These are phyloP conservation scores for Mythimna albipuncta DNA, from an alignment of 2,888 invertebrate species.

Conservation along the genomic window DNA sequence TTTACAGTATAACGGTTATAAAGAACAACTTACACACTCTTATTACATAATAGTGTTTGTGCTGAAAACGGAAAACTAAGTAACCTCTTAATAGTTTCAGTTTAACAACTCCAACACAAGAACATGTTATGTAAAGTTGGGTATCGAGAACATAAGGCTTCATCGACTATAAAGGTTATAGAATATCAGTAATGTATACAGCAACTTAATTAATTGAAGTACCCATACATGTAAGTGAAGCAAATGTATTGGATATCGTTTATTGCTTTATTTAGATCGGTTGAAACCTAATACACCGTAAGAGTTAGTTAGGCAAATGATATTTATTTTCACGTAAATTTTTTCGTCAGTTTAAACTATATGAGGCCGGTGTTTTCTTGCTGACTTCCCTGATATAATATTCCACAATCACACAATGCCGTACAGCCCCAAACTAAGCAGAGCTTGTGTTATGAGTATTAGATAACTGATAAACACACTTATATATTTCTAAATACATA, in stretches of 20 bases:
- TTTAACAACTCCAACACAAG: conserved; percentile 28
- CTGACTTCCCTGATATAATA: too few relatives aligned
- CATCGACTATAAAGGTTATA: neutral
- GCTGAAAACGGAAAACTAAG: conserved; percentile 17
- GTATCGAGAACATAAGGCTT: conserved; percentile 18
- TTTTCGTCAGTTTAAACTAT: too few relatives aligned
- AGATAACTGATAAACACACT: too few relatives aligned
- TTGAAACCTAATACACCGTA: too few relatives aligned
- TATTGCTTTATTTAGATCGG: too few relatives aligned
- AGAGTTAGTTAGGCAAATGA: too few relatives aligned
- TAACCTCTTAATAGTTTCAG: conserved; percentile 19
- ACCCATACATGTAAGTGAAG: neutral
- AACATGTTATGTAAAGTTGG: conserved; percentile 25
- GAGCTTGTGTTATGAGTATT: too few relatives aligned
- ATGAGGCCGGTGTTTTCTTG: too few relatives aligned
- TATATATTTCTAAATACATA: too few relatives aligned
- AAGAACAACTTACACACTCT: neutral
- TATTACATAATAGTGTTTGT: conserved; percentile 15
- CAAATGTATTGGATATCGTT: neutral
- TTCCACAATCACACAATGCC: too few relatives aligned
- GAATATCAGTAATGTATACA: neutral
- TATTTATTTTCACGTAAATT: too few relatives aligned
- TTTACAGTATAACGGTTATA: neutral
- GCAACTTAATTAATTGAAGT: neutral
- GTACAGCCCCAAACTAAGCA: too few relatives aligned